phyloP scores from a whole-genome alignment of 2,797 vertebrate genomes.

The Bucorvus abyssinicus region DNA sequence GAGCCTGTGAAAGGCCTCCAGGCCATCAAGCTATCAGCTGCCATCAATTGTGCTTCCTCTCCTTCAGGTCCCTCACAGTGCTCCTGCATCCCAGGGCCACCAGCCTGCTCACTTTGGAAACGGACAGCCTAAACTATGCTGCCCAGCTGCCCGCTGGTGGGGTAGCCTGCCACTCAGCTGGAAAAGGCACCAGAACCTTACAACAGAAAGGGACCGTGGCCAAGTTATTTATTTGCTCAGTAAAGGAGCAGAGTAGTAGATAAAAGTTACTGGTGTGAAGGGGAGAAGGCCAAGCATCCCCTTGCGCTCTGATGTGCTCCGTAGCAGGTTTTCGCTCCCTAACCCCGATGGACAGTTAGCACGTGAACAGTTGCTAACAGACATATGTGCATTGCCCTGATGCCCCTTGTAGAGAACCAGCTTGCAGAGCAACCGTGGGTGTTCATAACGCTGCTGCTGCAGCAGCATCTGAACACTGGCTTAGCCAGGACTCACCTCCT shows the following conservation, averaged over 20 bases:
- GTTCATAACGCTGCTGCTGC: neutral
- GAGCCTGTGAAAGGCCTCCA: neutral
- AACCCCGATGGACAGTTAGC: neutral
- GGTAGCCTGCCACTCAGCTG: neutral
- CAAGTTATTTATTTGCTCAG: neutral
- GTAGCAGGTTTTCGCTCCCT: neutral
- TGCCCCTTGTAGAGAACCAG: neutral
- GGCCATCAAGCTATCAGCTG: neutral
- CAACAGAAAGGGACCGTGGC: fast-evolving
- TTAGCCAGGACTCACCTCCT: neutral
- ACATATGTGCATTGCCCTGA: neutral
- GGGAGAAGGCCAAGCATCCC: neutral
- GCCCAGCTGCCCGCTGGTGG: neutral
- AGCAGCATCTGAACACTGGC: neutral
- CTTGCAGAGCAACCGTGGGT: neutral
- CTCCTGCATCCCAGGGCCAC: neutral
- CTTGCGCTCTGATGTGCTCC: neutral
- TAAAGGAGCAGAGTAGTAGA: neutral
- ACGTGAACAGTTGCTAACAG: neutral
- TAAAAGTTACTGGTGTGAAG: neutral
- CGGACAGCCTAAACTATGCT: neutral
- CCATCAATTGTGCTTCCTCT: neutral
- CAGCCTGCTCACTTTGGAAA: neutral
- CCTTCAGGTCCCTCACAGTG: neutral
- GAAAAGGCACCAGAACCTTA: neutral